These are phyloP conservation scores for Timandra comae DNA, from an alignment of 2,888 invertebrate species.

Conservation along the genomic window DNA sequence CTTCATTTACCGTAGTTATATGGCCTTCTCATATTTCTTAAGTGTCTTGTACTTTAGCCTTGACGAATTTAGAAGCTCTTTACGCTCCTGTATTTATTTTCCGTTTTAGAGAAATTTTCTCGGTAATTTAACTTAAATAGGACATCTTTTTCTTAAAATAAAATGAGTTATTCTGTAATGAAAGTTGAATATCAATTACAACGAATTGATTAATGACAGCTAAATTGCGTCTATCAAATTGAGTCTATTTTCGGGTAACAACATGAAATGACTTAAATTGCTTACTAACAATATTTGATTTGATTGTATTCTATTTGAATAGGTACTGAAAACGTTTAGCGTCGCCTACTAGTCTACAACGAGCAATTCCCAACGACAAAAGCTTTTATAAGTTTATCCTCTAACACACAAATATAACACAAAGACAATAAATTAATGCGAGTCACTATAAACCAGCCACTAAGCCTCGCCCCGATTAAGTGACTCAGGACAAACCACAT, in stretches of 20 bases:
- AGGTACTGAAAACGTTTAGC: too few species aligned
- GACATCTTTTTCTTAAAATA: too few species aligned
- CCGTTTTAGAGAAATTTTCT: neutral
- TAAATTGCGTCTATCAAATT: too few species aligned
- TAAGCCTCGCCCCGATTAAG: conserved; percentile 51
- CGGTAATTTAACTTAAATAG: too few species aligned
- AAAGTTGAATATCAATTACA: too few species aligned
- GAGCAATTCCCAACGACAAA: conserved; percentile 29
- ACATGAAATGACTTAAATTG: too few species aligned
- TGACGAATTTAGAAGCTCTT: conserved; percentile 37
- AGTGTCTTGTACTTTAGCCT: conserved; percentile 50
- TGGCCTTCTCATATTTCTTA: conserved; percentile 62
- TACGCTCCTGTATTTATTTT: conserved; percentile 19
- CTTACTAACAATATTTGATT: too few species aligned
- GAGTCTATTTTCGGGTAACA: too few species aligned
- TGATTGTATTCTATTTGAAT: too few species aligned
- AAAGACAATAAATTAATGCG: conserved; percentile 59
- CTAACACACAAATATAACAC: conserved; percentile 43
- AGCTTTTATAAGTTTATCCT: conserved; percentile 42
- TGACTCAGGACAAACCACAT: conserved; percentile 44
- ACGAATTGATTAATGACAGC: neutral
- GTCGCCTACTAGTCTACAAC: conserved; percentile 20
- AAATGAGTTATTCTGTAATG: too few species aligned
- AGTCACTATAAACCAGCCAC: conserved; percentile 40
- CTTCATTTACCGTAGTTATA: conserved; percentile 69